Evolutionary conservation across 2,888 invertebrate species (phyloP), one percentile per base, ranked within the genome.

Genomic region (Hymenopus coronatus): DNA sequence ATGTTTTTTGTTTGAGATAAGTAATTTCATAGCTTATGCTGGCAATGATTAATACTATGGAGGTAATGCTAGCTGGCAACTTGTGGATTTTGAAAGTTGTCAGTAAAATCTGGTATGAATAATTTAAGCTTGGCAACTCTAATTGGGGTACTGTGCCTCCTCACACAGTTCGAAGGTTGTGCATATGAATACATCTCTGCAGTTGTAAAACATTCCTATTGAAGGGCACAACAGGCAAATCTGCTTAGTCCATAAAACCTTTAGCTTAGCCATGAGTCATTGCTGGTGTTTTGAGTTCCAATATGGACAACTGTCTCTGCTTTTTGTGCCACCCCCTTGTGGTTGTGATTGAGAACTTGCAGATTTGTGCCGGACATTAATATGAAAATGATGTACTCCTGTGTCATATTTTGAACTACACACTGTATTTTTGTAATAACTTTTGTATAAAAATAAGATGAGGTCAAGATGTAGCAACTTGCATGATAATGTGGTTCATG

Each of bases 341-440:
- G 54, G 54, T 70, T 70, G 54, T 70, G 54, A 70, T 70, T 70
- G 54, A 70, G 54, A 70, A 70, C 54, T 70, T 70, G 54, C 54
- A 70, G 54, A 70, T 20, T 70, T 70, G 54, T 70, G 54, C 54
- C 54, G 20, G 15, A 70, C 54, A 25, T 70, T 20, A 70, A 70
- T 70, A 70, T 70, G 54, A 70, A 70, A 70, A 25, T 70, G 54
- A 70, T 70, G 54, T 70, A 70, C 54, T 25, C 54, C 25, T 84
- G 84, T 33, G 33, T 84, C 40, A 28, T 83, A 83, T 84, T 33
- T 84, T 33, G 30, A 84, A 33, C 84, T 84, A 83, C 83, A 83
- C 83, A 83, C 83, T 70, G 28, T 83, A 83, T 84, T 84, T 84
- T 28, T 84, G 33, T 84, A 84, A 20, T 84, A 84, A 84, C 84